Evolutionary conservation across 2,797 vertebrate genomes (phyloP), one percentile per base, ranked within the genome.

Genomic region (Gymnocypris eckloni): DNA sequence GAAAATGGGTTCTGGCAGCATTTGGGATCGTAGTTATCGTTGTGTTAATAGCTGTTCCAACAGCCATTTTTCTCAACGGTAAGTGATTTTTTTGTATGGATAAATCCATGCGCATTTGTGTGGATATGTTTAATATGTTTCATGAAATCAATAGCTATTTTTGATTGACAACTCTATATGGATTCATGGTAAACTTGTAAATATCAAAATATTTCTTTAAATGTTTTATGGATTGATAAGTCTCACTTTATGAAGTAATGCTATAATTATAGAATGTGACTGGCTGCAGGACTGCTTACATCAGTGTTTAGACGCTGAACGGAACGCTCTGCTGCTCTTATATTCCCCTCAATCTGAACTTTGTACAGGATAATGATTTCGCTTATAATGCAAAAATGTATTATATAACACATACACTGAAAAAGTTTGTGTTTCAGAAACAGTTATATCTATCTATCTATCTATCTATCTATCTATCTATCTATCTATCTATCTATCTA

Each of bases 1-100:
- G 71, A 5, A 96, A 95, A 89, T 90, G 94, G 80, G 13, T 95
- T 41, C 86, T 96, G 6, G 95, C 90, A 15, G 37, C 95, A 10
- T 77, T 92, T 4, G 95, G 92, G 12, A 7, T 90, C 0, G 91
- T 90, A 0, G 92, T 91, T n/a, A 91, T 95, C 39, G 90, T 95
- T 33, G 71, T 88, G 7, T 56, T 95, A 73, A 96, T 96, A 8
- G 93, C 91, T 4, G 95, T 96, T 0, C 96, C 96, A 37, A 95
- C 94, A 0, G 91, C 90, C 3, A 67, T 96, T 8, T 91, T 78
- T 50, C 18, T 96, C 22, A 93, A 89, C 0, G 94, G 95, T 96
- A 91, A 90, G 94, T 90, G 37, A 28, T 64, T 52, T 33, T 72
- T 72, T 71, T 54, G 1, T 28, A 20, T 73, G n/a, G 6, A 67